A percentile compares a stretch with the other conserved stretches of the same genome.
phyloP scores from a whole-genome alignment of 2,888 invertebrate species.

The Acanthosepion esculentum region DNA sequence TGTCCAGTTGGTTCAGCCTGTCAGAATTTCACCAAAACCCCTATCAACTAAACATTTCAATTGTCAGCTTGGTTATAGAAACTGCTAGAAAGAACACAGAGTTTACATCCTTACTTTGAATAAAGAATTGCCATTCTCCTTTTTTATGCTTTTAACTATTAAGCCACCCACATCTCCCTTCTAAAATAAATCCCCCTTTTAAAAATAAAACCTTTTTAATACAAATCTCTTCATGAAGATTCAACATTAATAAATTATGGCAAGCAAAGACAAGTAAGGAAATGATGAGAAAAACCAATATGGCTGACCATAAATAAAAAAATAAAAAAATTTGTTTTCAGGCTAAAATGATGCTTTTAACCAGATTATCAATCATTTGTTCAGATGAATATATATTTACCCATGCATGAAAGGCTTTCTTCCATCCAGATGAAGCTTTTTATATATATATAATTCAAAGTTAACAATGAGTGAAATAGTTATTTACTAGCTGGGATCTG shows the following conservation, averaged over 20 bases:
- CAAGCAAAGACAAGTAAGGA: neutral
- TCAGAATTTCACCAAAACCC: too few relatives aligned
- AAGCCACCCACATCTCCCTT: too few relatives aligned
- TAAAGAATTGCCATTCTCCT: too few relatives aligned
- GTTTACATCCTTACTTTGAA: too few relatives aligned
- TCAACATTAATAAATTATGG: neutral
- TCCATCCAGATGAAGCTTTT: neutral
- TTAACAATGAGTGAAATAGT: too few relatives aligned
- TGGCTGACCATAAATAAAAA: neutral
- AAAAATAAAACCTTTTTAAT: neutral
- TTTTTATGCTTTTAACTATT: too few relatives aligned
- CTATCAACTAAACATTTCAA: too few relatives aligned
- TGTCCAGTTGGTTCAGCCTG: too few relatives aligned
- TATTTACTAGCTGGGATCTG: too few relatives aligned
- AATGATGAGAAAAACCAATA: neutral
- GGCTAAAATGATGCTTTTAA: neutral
- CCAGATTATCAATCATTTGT: neutral
- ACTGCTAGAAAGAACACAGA: too few relatives aligned
- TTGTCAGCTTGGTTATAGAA: too few relatives aligned
- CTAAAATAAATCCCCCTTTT: too few relatives aligned
- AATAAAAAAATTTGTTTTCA: neutral
- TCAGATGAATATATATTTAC: neutral
- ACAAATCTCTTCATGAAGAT: neutral
- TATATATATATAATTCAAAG: neutral
- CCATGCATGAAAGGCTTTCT: neutral